Percentiles rank a stretch among this genome's conserved stretches.
These are phyloP conservation scores for Phyllotreta striolata DNA, from an alignment of 2,888 invertebrate genomes.

Conservation along the genomic window DNA sequence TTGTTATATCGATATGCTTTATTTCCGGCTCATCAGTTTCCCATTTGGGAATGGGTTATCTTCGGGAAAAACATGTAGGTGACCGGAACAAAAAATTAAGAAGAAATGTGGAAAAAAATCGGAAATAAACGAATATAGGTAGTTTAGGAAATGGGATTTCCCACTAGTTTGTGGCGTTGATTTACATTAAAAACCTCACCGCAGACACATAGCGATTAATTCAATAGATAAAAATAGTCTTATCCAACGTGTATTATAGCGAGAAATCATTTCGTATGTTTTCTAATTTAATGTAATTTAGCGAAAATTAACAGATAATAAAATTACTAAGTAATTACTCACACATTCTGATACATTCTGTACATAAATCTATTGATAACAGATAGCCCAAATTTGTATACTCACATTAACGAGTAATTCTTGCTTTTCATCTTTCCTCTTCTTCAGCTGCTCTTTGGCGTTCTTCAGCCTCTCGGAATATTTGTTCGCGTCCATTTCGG, in stretches of 20 bases:
- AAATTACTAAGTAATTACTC: too few relatives aligned
- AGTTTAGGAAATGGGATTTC: slow-evolving; percentile 9
- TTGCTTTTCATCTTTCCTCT: slow-evolving; percentile 50
- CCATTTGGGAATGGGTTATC: too few relatives aligned
- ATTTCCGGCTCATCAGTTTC: too few relatives aligned
- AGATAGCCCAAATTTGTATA: neutral
- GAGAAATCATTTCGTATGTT: neutral
- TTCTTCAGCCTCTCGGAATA: slow-evolving; percentile 41
- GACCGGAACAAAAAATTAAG: slow-evolving; percentile 4
- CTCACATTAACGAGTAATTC: slow-evolving; percentile 63
- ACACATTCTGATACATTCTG: neutral
- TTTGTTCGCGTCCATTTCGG: slow-evolving; percentile 41
- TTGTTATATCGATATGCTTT: too few relatives aligned
- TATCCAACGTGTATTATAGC: too few relatives aligned
- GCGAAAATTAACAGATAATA: neutral
- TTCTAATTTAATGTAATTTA: neutral
- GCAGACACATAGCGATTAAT: neutral
- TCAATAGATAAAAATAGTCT: neutral
- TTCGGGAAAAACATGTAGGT: slow-evolving; percentile 11
- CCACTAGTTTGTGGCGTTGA: slow-evolving; percentile 24
- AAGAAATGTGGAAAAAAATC: slow-evolving; percentile 1
- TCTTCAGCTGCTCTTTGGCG: slow-evolving; percentile 39
- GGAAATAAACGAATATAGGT: neutral
- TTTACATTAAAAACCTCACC: neutral
- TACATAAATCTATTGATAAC: neutral